A percentile compares a stretch with the other conserved stretches of the same genome.
These are phyloP conservation scores for Pitta sordida DNA, from an alignment of 2,113 vertebrate genomes.

Conservation along the genomic window DNA sequence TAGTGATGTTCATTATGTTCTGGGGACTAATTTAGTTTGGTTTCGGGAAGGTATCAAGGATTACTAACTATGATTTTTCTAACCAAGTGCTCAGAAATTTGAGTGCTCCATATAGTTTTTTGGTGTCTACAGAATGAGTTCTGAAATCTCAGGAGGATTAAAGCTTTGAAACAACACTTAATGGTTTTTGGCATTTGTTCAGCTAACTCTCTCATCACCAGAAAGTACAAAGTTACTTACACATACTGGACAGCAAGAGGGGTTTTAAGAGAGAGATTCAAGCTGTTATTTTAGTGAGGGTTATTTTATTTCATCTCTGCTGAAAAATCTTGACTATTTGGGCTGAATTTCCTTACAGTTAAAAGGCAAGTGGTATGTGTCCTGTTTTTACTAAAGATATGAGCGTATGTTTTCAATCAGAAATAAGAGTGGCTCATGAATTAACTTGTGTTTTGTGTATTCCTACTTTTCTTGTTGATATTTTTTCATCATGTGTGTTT, in stretches of 20 bases:
- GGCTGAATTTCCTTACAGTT: not conserved
- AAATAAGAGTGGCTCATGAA: not conserved
- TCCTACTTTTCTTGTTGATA: not conserved
- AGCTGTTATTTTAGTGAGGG: not conserved
- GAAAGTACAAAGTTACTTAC: not conserved
- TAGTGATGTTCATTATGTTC: accelerated
- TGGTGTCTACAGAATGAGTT: not conserved
- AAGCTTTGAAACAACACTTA: not conserved
- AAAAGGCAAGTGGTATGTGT: not conserved
- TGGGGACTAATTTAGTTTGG: not conserved
- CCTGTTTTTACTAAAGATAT: not conserved
- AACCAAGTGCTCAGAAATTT: not conserved
- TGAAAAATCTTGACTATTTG: not conserved
- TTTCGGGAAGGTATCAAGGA: not conserved
- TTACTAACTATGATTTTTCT: not conserved
- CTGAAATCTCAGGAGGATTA: not conserved
- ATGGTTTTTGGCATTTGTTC: slow-evolving; percentile 23
- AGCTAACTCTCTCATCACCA: slow-evolving; percentile 22
- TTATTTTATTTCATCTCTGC: not conserved
- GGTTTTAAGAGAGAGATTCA: not conserved
- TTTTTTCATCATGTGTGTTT: not conserved
- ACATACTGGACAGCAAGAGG: not conserved
- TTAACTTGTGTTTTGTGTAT: not conserved
- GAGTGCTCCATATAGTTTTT: not conserved
- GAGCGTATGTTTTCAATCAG: not conserved